phyloP scores from a whole-genome alignment of 2,888 invertebrate species.

The Zygothrica quintamaculata region DNA sequence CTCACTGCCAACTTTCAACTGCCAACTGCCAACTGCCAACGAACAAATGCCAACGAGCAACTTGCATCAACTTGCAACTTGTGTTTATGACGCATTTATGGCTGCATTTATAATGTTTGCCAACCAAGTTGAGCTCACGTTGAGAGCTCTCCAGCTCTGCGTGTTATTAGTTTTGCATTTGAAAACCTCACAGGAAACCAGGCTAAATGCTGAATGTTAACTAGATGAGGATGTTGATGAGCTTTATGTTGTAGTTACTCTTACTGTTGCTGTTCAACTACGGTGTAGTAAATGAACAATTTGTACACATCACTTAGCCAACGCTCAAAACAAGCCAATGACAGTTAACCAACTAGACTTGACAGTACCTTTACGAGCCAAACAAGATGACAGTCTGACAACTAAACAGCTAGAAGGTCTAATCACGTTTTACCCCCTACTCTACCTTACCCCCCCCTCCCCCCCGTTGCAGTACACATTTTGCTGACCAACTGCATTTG shows the following conservation, averaged over 20 bases:
- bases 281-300: slow-evolving; percentile 41
- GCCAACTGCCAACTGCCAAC: no score
- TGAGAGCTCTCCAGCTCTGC: slow-evolving; percentile 17
- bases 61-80: slow-evolving; percentile 8
- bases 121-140: slow-evolving; percentile 24
- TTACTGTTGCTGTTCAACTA: no score
- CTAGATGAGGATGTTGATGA: slow-evolving; percentile 25
- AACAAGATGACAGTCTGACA: slow-evolving; percentile 2
- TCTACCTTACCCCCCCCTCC: no score
- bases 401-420: neutral
- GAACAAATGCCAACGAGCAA: no score
- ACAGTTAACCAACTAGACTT: slow-evolving; percentile 10
- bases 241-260: no score
- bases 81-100: slow-evolving; percentile 70
- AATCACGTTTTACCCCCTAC: no score
- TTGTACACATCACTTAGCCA: slow-evolving; percentile 46
- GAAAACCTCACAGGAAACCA: slow-evolving; percentile 61
- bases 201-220: no score
- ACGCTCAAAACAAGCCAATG: slow-evolving; percentile 24
- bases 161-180: slow-evolving; percentile 64
- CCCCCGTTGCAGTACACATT: no score
- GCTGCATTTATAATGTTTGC: slow-evolving; percentile 67
- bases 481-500: no score
- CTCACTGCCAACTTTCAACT: no score
- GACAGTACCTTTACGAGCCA: slow-evolving; percentile 10